phyloP scores from a whole-genome alignment of 2,113 vertebrate species.

The Hydrolagus affinis region DNA sequence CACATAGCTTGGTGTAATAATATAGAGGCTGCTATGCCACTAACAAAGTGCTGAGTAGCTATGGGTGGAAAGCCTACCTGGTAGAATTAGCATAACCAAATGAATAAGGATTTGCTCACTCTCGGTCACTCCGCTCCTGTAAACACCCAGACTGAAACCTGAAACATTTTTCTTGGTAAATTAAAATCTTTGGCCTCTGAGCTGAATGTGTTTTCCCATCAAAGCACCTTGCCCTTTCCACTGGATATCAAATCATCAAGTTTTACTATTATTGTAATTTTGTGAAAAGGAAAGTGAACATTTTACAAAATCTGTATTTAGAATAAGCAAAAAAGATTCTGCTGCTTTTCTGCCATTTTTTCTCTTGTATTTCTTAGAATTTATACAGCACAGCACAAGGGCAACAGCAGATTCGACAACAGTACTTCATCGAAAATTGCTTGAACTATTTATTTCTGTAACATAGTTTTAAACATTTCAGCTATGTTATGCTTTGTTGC shows the following conservation, averaged over 20 bases:
- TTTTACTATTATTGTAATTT: neutral
- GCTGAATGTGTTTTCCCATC: neutral
- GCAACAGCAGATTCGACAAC: neutral
- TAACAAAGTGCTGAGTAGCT: neutral
- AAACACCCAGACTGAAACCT: neutral
- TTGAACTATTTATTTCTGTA: neutral
- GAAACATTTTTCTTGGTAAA: neutral
- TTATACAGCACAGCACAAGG: too few species aligned
- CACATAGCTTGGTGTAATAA: neutral
- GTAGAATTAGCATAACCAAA: neutral
- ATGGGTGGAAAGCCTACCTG: neutral
- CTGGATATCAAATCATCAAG: neutral
- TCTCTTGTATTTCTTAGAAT: too few species aligned
- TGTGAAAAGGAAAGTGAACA: neutral
- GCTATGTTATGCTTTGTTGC: neutral
- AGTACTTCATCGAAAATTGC: neutral
- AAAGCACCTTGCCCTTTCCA: neutral
- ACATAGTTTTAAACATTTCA: neutral
- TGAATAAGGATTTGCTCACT: neutral
- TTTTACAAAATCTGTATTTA: conserved; percentile 9
- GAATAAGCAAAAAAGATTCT: neutral
- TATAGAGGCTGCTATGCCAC: neutral
- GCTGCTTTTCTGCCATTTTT: neutral
- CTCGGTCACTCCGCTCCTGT: neutral
- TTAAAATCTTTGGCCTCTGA: neutral